Percentiles rank a stretch among this genome's conserved stretches.
phyloP scores from a whole-genome alignment of 1,140 invertebrate species.

The Drosophila pseudoobscura region DNA sequence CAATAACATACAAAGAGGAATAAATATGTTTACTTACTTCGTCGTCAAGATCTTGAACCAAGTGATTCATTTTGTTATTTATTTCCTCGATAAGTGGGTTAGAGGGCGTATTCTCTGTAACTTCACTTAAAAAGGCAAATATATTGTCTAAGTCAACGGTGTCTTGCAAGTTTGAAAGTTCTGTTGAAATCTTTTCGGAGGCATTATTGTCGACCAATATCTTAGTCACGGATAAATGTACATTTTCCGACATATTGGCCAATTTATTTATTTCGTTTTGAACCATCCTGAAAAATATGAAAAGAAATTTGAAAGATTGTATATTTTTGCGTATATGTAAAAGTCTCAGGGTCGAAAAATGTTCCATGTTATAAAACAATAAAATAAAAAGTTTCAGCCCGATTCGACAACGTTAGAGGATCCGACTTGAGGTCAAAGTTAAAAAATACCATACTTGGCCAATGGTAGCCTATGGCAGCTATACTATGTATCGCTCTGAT shows the following conservation, averaged over 20 bases:
- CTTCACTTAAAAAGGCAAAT: constrained; percentile 95
- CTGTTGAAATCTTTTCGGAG: constrained; percentile 11
- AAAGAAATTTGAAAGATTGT: too few relatives aligned
- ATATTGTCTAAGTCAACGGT: constrained; percentile 96
- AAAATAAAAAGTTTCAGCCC: too few relatives aligned
- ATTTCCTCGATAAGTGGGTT: constrained; percentile 92
- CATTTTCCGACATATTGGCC: constrained; percentile 90
- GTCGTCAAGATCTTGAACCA: constrained; percentile 91
- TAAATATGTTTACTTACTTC: constrained; percentile 82
- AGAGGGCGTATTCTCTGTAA: constrained; percentile 85
- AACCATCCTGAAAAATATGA: constrained; percentile 86
- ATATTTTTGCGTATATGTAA: too few relatives aligned
- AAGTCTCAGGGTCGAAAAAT: too few relatives aligned
- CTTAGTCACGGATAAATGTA: constrained; percentile 86
- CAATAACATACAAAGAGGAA: neutral
- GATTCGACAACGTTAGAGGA: too few relatives aligned
- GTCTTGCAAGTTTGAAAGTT: constrained; percentile 83
- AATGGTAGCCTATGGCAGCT: too few relatives aligned
- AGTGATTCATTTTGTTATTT: constrained; percentile 91
- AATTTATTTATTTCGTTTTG: constrained; percentile 90
- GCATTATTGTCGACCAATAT: constrained; percentile 8
- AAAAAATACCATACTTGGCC: too few relatives aligned
- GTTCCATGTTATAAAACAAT: too few relatives aligned
- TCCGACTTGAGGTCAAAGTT: too few relatives aligned
- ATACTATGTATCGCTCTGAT: too few relatives aligned